Conservation (phyloP, 2,888 invertebrate species). For the Callyntrura sp. region DNA sequence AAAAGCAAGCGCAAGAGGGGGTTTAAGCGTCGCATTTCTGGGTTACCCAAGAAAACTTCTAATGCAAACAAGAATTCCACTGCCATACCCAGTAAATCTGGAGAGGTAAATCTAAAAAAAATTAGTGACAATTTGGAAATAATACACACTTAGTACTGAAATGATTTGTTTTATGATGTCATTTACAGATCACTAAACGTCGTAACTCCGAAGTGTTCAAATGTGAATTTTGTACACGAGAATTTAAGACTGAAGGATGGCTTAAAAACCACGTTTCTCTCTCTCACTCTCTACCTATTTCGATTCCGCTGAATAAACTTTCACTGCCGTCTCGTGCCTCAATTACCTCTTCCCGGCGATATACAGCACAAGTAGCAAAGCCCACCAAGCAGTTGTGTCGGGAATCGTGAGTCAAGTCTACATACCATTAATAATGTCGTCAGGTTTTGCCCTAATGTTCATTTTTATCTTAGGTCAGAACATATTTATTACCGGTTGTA, state of each 20-base stretch:
- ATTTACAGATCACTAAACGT: slow-evolving; percentile 68
- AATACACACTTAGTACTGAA: too few species aligned
- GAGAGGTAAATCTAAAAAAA: too few species aligned
- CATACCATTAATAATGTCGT: too few species aligned
- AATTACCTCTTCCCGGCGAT: slow-evolving; percentile 73
- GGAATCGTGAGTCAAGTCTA: slow-evolving; percentile 51
- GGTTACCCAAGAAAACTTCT: slow-evolving; percentile 75
- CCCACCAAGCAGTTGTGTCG: slow-evolving; percentile 55
- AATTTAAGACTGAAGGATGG: slow-evolving; percentile 84
- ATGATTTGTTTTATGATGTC: too few species aligned
- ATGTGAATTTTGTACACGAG: slow-evolving; percentile 83
- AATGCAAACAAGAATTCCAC: slow-evolving; percentile 19
- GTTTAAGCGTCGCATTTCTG: slow-evolving; percentile 82
- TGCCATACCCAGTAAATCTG: slow-evolving; percentile 45
- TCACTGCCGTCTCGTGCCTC: slow-evolving; percentile 83
- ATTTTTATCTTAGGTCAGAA: not conserved
- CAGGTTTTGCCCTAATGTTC: not conserved
- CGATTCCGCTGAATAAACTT: slow-evolving; percentile 83
- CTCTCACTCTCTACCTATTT: slow-evolving; percentile 83
- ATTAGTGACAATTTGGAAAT: too few species aligned
- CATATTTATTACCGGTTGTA: not conserved
- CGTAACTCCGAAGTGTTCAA: slow-evolving; percentile 83
- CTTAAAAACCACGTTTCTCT: slow-evolving; percentile 82
- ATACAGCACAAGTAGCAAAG: slow-evolving; percentile 61
- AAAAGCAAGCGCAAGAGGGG: slow-evolving; percentile 80